Conservation (phyloP, 2,113 vertebrate genomes). For the Glaucidium brasilianum region DNA sequence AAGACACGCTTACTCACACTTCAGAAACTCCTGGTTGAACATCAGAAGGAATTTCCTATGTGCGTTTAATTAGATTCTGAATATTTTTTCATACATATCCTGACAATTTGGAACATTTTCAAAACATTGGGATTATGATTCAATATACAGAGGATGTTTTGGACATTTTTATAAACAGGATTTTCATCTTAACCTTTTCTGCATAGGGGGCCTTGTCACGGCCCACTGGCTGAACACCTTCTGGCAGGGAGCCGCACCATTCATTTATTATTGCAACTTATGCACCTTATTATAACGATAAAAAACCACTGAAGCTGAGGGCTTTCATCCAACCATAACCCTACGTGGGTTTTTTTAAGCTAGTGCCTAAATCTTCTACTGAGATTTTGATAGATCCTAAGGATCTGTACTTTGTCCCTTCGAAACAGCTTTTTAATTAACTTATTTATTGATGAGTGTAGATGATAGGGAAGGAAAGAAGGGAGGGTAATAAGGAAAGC, state of each 20-base stretch:
- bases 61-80: background rate
- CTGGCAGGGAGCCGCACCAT: fast-evolving
- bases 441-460: constrained; percentile 44
- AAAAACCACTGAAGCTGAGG: background rate
- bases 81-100: background rate
- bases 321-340: background rate
- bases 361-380: background rate
- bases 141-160: background rate
- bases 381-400: background rate
- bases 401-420: background rate
- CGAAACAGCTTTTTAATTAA: constrained; percentile 47
- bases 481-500: background rate
- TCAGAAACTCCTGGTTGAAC: background rate
- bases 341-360: background rate
- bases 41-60: constrained; percentile 27
- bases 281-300: background rate
- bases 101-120: background rate
- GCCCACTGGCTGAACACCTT: background rate
- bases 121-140: background rate
- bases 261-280: background rate
- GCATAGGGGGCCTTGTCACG: background rate
- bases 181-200: background rate
- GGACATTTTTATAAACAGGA: background rate
- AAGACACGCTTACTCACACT: background rate
- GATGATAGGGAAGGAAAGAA: background rate